A percentile compares a stretch with the other conserved stretches of the same genome.
Conservation (phyloP, 2,797 vertebrate species). For the Acrossocheilus wenchowensis region DNA sequence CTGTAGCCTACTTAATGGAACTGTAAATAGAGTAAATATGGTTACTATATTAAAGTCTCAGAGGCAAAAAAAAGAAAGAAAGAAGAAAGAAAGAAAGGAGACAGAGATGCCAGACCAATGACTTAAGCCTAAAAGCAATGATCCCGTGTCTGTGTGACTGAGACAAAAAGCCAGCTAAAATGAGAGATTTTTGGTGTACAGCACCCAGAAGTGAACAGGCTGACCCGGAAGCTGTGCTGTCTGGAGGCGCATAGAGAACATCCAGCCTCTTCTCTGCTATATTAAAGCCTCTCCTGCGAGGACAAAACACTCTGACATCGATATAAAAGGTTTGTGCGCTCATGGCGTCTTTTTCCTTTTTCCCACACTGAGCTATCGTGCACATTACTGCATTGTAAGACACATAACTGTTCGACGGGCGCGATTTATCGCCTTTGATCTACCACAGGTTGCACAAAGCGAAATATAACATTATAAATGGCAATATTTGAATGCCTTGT, state of each 20-base stretch:
- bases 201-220: conserved; percentile 93
- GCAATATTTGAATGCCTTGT: conserved; percentile 69
- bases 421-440: conserved; percentile 44
- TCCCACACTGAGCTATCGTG: background rate
- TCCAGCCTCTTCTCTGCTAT: conserved; percentile 74
- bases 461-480: conserved; percentile 46
- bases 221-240: conserved; percentile 91
- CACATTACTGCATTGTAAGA: background rate
- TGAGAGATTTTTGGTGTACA: conserved; percentile 56
- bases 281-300: conserved; percentile 77
- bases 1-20: background rate
- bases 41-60: background rate
- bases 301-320: conserved; percentile 75
- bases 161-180: conserved; percentile 1
- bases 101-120: background rate
- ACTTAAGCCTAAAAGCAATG: background rate
- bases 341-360: conserved; percentile 53
- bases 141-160: background rate
- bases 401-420: conserved; percentile 5
- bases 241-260: conserved; percentile 82
- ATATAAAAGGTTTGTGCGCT: conserved; percentile 78
- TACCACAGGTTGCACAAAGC: conserved; percentile 77
- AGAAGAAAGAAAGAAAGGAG: background rate
- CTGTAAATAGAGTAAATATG: background rate
- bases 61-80: too few relatives aligned